Evolutionary conservation across 2,113 vertebrate species (phyloP).

Genomic region (Laterallus jamaicensis): DNA sequence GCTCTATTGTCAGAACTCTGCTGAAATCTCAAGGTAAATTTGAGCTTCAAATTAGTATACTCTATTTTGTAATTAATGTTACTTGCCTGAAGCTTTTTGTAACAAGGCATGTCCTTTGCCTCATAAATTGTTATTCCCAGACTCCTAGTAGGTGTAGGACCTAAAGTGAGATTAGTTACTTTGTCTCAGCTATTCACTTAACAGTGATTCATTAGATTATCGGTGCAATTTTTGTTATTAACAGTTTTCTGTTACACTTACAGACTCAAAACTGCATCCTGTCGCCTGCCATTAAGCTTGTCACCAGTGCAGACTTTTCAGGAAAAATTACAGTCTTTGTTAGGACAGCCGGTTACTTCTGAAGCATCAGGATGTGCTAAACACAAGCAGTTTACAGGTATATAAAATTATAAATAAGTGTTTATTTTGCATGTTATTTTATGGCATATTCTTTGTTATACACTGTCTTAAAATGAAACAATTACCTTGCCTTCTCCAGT

Average conservation of each 20-base stretch:
- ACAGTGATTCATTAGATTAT: not conserved
- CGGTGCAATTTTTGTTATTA: not conserved
- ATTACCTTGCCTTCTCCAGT: fast-evolving
- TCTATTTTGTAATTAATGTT: not conserved
- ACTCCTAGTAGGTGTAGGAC: not conserved
- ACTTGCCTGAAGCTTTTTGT: not conserved
- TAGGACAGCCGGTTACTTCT: conserved; percentile 72
- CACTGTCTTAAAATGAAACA: not conserved
- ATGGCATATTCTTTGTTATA: not conserved
- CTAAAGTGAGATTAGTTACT: not conserved
- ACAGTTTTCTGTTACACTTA: conserved; percentile 29
- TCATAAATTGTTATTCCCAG: not conserved
- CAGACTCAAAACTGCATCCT: conserved; percentile 76
- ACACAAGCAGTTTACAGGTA: conserved; percentile 82
- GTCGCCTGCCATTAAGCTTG: conserved; percentile 77
- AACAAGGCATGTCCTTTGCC: not conserved
- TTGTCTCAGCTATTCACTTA: not conserved
- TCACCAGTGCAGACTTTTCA: conserved; percentile 84
- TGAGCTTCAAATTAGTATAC: not conserved
- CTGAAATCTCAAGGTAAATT: conserved; percentile 74
- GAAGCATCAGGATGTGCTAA: conserved; percentile 25
- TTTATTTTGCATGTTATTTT: not conserved
- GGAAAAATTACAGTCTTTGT: conserved; percentile 81
- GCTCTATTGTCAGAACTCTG: conserved; percentile 66
- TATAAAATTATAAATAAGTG: not conserved